phyloP scores from a whole-genome alignment of 2,888 invertebrate species.

The Cheilosia vulpina region DNA sequence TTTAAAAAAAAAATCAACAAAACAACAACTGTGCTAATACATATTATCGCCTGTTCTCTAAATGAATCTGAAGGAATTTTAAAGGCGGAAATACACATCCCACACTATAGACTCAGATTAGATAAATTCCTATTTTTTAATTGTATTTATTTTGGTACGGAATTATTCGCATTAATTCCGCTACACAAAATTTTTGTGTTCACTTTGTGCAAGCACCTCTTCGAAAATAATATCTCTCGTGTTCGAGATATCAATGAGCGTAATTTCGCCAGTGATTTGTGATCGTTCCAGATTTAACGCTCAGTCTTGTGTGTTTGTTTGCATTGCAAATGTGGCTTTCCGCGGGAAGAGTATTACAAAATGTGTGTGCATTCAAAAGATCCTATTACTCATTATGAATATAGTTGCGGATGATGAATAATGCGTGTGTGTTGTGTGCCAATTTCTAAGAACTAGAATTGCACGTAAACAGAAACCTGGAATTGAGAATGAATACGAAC shows the following conservation, averaged over 20 bases:
- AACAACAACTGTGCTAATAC: background rate
- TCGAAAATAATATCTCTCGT: background rate
- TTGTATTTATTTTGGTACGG: conserved; percentile 17
- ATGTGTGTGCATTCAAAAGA: background rate
- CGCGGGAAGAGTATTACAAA: background rate
- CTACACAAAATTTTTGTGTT: background rate
- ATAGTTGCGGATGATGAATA: background rate
- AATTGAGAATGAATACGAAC: too few relatives aligned
- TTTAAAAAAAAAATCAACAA: background rate
- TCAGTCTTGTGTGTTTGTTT: conserved; percentile 11
- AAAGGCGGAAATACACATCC: conserved; percentile 31
- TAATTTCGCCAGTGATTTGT: conserved; percentile 2
- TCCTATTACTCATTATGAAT: background rate
- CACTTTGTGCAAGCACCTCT: background rate
- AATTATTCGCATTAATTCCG: background rate
- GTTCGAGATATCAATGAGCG: conserved; percentile 4
- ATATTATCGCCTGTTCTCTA: conserved; percentile 21
- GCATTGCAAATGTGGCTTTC: conserved; percentile 1
- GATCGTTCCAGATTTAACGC: conserved; percentile 34
- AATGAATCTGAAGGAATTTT: conserved; percentile 26
- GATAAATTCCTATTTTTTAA: conserved; percentile 4
- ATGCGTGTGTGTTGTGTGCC: too few relatives aligned
- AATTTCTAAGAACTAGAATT: too few relatives aligned
- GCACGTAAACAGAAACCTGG: too few relatives aligned
- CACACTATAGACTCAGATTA: conserved; percentile 15